A percentile compares a stretch with the other conserved stretches of the same genome.
These are phyloP conservation scores for Tursiops truncatus DNA, from an alignment of 2,113 vertebrate species.

Conservation along the genomic window DNA sequence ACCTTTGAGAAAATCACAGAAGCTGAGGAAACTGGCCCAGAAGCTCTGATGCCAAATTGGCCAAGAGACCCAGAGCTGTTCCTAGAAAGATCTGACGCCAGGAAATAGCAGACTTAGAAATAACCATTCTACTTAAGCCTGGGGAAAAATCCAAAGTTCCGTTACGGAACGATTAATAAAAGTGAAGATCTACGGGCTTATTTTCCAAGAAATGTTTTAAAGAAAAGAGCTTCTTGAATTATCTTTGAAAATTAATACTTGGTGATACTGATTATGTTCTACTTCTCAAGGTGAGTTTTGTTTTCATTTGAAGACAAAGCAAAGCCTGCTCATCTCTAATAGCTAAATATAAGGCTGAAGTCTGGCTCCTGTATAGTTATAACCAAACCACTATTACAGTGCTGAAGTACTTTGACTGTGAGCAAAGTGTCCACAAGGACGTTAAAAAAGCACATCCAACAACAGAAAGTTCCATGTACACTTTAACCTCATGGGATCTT, in stretches of 20 bases:
- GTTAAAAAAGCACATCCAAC: not conserved
- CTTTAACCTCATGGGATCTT: not conserved
- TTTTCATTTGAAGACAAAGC: constrained; percentile 28
- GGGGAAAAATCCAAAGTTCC: not conserved
- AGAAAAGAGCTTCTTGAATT: not conserved
- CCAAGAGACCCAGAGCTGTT: not conserved
- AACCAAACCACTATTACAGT: not conserved
- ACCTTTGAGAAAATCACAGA: not conserved
- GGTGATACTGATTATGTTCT: not conserved
- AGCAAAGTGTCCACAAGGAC: not conserved
- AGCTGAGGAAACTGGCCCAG: not conserved
- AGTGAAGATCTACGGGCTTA: not conserved
- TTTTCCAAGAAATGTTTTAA: not conserved
- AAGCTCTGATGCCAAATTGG: not conserved
- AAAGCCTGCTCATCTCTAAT: not conserved
- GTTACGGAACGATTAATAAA: not conserved
- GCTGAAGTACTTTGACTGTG: not conserved
- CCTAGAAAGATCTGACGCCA: constrained; percentile 15
- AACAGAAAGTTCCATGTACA: not conserved
- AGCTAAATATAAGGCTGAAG: not conserved
- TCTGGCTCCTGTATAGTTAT: not conserved
- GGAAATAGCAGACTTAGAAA: constrained; percentile 55
- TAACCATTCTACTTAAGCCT: constrained; percentile 32
- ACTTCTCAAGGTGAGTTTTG: not conserved
- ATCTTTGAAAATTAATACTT: not conserved